phyloP scores from a whole-genome alignment of 2,797 vertebrate genomes.

The Cuculus canorus region DNA sequence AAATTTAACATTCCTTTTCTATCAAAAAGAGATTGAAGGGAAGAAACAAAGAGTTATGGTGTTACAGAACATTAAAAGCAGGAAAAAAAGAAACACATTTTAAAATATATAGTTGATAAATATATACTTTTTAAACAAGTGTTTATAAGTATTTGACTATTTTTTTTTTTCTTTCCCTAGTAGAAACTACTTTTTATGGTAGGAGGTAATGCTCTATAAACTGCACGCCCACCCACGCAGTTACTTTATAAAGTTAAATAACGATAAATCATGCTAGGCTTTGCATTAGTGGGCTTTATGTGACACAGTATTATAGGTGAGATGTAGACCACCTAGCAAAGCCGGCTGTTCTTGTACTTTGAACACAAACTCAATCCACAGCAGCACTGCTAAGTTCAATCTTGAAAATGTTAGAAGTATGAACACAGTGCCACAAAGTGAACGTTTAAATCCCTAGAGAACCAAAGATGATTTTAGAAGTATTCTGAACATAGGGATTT shows the following conservation, averaged over 20 bases:
- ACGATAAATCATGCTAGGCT: background rate
- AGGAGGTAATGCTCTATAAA: background rate
- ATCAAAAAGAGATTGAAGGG: background rate
- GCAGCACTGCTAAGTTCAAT: background rate
- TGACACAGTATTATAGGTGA: background rate
- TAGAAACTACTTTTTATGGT: background rate
- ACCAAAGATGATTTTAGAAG: no score
- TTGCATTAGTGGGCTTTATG: background rate
- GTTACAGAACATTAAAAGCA: background rate
- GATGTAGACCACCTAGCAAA: background rate
- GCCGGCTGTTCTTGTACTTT: background rate
- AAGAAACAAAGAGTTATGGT: background rate
- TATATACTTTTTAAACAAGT: background rate
- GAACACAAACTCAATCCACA: background rate
- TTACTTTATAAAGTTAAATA: conserved; percentile 5
- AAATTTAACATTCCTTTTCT: background rate
- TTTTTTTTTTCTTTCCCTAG: background rate
- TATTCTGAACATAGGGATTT: no score
- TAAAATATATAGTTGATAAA: background rate
- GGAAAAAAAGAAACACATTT: background rate
- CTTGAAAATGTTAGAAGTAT: background rate
- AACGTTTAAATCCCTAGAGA: background rate
- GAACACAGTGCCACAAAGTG: background rate
- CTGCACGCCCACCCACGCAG: background rate
- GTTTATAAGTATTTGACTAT: background rate